Conservation (phyloP, 1,140 invertebrate genomes). For the Trissolcus basalis region DNA sequence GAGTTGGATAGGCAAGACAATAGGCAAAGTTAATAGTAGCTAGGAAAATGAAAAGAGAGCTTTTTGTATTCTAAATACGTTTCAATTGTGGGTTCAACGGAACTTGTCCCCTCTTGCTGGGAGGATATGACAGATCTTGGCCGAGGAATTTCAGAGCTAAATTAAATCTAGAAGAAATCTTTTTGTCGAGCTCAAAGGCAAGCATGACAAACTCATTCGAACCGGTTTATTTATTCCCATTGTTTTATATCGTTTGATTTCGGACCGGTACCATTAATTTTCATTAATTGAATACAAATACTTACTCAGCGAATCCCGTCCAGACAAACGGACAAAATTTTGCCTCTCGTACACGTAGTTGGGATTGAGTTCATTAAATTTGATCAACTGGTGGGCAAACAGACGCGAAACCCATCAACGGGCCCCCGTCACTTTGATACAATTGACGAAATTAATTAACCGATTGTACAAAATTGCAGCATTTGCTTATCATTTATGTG, state of each 20-base stretch:
- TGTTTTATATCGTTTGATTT: no score
- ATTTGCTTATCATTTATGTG: no score
- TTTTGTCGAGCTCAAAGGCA: slow-evolving; percentile 20
- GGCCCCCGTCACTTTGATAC: no score
- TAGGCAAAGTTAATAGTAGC: no score
- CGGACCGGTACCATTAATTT: no score
- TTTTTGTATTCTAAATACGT: slow-evolving; percentile 43
- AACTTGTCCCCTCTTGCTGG: slow-evolving; percentile 28
- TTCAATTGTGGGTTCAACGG: slow-evolving; percentile 48
- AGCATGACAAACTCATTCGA: slow-evolving; percentile 33
- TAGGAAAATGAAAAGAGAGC: not conserved
- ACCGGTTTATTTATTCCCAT: slow-evolving; percentile 24
- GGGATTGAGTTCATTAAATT: no score
- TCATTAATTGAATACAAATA: not conserved
- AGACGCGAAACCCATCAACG: no score
- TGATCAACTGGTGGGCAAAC: no score
- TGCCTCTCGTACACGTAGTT: no score
- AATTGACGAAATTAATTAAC: no score
- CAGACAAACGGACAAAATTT: not conserved
- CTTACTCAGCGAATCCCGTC: not conserved
- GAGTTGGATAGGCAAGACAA: no score
- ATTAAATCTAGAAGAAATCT: slow-evolving; percentile 42
- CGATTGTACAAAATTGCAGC: no score
- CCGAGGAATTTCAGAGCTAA: slow-evolving; percentile 33
- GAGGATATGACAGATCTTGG: slow-evolving; percentile 35